Conservation (phyloP, 2,797 vertebrate species). For the Gadopsis bispinosus region DNA sequence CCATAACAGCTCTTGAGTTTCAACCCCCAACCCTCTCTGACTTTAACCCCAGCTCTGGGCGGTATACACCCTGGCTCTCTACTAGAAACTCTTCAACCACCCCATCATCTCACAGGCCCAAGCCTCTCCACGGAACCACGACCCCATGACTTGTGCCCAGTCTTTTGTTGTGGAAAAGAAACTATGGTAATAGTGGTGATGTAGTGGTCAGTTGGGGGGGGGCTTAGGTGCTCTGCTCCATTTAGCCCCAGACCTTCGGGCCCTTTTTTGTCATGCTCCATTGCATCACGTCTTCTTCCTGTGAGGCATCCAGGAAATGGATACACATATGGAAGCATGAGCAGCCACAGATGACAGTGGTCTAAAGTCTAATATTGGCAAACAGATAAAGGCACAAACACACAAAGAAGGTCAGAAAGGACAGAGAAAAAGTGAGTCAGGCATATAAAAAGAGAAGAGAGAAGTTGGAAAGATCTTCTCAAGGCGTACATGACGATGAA, state of each 20-base stretch:
- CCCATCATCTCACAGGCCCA: slow-evolving; percentile 18
- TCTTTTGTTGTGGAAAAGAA: slow-evolving; percentile 13
- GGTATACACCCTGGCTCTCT: slow-evolving; percentile 10
- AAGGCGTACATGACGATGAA: slow-evolving; percentile 25
- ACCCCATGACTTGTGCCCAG: slow-evolving; percentile 4
- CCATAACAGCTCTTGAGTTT: slow-evolving; percentile 32
- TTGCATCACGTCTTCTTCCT: slow-evolving; percentile 58
- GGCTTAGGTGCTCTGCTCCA: slow-evolving; percentile 64
- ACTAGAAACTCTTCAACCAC: slow-evolving; percentile 16
- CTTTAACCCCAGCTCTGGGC: slow-evolving; percentile 26
- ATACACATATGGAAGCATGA: slow-evolving; percentile 69
- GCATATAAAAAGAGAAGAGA: slow-evolving; percentile 2
- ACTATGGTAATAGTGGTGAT: slow-evolving; percentile 21
- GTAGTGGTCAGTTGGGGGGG: slow-evolving; percentile 42
- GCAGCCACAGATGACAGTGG: slow-evolving; percentile 57
- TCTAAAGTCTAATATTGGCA: slow-evolving; percentile 52
- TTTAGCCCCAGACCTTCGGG: slow-evolving; percentile 61
- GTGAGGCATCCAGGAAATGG: slow-evolving; percentile 68
- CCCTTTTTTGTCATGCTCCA: slow-evolving; percentile 54
- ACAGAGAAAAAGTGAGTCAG: slow-evolving; percentile 17
- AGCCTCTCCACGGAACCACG: neutral
- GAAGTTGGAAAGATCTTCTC: slow-evolving; percentile 51
- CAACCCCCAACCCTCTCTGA: slow-evolving; percentile 15
- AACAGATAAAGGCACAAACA: slow-evolving; percentile 48
- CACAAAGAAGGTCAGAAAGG: slow-evolving; percentile 43